Conservation (phyloP, 2,113 vertebrate species). For the Ceyx melanurus region DNA sequence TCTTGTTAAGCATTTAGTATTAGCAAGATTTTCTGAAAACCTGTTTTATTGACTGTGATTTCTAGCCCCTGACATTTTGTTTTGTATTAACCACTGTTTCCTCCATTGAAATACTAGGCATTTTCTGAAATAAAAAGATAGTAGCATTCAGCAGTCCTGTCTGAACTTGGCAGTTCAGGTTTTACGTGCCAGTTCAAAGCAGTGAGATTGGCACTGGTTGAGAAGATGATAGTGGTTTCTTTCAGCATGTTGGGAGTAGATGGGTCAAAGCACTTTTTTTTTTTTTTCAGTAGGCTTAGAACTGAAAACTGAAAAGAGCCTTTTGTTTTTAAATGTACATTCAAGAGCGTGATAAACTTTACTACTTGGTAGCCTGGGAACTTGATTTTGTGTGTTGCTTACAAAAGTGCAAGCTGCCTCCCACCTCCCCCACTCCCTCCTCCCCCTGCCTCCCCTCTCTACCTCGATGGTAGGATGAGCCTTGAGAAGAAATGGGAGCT, state of each 20-base stretch:
- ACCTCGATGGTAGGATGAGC: background rate
- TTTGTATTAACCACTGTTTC: slow-evolving; percentile 22
- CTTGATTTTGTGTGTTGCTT: slow-evolving; percentile 40
- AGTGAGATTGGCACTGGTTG: background rate
- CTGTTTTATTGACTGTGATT: background rate
- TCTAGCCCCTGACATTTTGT: background rate
- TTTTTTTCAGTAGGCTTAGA: background rate
- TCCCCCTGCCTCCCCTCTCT: background rate
- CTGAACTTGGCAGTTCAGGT: background rate
- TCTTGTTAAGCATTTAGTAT: slow-evolving; percentile 34
- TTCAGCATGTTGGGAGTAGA: background rate
- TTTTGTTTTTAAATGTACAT: slow-evolving; percentile 56
- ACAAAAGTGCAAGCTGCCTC: background rate
- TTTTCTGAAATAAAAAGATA: slow-evolving; percentile 8
- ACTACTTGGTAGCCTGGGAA: slow-evolving; percentile 58
- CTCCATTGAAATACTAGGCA: background rate
- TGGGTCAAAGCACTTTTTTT: background rate
- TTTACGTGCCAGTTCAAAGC: background rate
- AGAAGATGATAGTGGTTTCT: slow-evolving; percentile 15
- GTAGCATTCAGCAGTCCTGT: background rate
- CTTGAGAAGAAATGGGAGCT: slow-evolving; percentile 3
- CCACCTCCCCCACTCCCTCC: background rate
- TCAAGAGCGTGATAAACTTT: slow-evolving; percentile 57
- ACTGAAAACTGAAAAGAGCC: slow-evolving; percentile 24
- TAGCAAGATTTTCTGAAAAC: background rate